Evolutionary conservation across 2,113 vertebrate species (phyloP).

Genomic region (Menura novaehollandiae): DNA sequence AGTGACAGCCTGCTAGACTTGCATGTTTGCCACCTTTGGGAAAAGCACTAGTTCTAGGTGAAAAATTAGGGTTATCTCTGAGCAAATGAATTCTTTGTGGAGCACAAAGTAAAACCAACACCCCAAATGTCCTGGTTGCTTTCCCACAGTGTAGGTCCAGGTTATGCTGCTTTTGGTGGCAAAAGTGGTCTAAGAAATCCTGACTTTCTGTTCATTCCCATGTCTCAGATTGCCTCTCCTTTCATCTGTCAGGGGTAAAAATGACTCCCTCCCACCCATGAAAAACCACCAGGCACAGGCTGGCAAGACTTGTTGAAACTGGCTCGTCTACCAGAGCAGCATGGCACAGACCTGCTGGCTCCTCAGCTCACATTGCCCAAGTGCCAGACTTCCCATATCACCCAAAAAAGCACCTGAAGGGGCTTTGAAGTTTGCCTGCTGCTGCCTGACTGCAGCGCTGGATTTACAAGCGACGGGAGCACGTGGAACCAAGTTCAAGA

Average conservation of each 20-base stretch:
- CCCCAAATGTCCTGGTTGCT: not conserved
- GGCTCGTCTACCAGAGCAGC: not conserved
- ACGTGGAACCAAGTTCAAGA: not conserved
- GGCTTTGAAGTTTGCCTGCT: not conserved
- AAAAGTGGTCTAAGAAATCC: not conserved
- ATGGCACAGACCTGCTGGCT: not conserved
- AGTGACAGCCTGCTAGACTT: not conserved
- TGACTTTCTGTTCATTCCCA: not conserved
- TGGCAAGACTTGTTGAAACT: not conserved
- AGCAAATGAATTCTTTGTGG: not conserved
- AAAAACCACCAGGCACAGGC: not conserved
- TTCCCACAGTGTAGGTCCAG: not conserved
- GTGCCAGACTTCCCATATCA: not conserved
- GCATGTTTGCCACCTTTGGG: not conserved
- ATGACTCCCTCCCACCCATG: not conserved
- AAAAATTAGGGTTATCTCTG: not conserved
- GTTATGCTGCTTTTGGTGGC: not conserved
- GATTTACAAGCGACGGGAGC: not conserved
- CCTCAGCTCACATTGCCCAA: not conserved
- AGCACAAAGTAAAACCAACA: not conserved
- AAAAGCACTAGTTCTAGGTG: not conserved
- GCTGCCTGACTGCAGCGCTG: not conserved
- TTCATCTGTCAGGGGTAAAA: not conserved
- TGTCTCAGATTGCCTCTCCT: rapidly evolving
- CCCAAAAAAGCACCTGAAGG: not conserved